Evolutionary conservation across 2,113 vertebrate genomes (phyloP).

Genomic region (Pelvicachromis taeniatus): DNA sequence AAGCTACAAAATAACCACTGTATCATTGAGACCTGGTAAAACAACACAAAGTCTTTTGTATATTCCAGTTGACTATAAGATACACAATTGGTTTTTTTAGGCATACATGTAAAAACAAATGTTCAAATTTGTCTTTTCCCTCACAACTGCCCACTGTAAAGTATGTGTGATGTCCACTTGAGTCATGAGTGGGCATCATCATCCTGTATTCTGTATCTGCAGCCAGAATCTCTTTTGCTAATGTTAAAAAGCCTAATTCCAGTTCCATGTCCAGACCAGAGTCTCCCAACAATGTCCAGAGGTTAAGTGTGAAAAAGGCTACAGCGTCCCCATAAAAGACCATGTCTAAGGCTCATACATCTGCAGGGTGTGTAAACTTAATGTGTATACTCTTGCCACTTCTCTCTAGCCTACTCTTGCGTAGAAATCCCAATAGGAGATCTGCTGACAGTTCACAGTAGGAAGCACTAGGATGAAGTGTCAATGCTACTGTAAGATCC

Average conservation of each 20-base stretch:
- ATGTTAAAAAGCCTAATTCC: neutral
- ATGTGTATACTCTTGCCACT: neutral
- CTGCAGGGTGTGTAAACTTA: neutral
- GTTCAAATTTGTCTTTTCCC: neutral
- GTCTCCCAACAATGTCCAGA: neutral
- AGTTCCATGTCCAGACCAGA: neutral
- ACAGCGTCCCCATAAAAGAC: neutral
- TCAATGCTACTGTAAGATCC: slow-evolving; percentile 50
- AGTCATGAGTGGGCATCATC: neutral
- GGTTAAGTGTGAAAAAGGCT: neutral
- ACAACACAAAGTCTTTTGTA: neutral
- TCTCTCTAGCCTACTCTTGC: slow-evolving; percentile 14
- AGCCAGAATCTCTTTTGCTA: neutral
- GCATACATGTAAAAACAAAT: neutral
- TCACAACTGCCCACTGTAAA: neutral
- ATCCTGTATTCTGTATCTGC: neutral
- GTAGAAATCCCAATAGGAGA: slow-evolving; percentile 39
- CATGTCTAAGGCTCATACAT: neutral
- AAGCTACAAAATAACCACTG: neutral
- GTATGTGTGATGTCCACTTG: accelerated
- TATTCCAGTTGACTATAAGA: neutral
- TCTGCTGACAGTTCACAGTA: slow-evolving; percentile 52
- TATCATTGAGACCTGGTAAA: neutral
- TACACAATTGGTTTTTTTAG: accelerated
- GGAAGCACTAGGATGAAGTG: slow-evolving; percentile 46